Evolutionary conservation across 2,113 vertebrate genomes (phyloP), one percentile per base, ranked within the genome.

Genomic region (Puffinus mauretanicus): DNA sequence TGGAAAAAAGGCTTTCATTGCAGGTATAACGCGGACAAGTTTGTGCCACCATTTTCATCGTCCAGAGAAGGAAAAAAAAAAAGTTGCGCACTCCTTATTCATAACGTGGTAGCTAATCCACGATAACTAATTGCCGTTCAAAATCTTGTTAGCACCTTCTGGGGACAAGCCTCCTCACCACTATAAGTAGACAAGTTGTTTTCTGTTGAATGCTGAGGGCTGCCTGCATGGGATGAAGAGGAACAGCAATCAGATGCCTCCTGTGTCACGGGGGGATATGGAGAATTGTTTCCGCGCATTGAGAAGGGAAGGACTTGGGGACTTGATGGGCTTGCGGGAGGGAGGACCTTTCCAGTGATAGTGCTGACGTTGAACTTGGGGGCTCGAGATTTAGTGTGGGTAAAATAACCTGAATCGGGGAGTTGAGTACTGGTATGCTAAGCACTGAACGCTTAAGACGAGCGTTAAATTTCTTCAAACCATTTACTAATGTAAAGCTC

Each of bases 351-450:
- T 27, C 18, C 26, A 4, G 14, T 6, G 21, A 8, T 6, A 27
- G 36, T 2, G 27, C 34, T 27, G 55, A 32, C 6, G 2, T 7
- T 3, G 71, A 38, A 16, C 15, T 5, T 10, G 2, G 0, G 3
- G 17, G 32, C 26, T 61, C 46, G 6, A 36, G 54, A 24, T 54
- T 54, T 24, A 40, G 15, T 25, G 29, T 26, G 6, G 47, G 71
- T 25, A 2, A 30, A 30, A 20, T 11, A 19, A 54, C 16, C 19
- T 10, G 13, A 17, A 22, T 38, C 0, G 3, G 22, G 34, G 26
- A 26, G 4, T 2, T 16, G 60, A 44, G 20, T 21, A 3, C 7
- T 18, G 30, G 5, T 30, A 15, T 0, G 5, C 5, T 2, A 10
- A 24, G 51, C 8, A 2, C 44, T 5, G 42, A 22, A 16, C 10